These are phyloP conservation scores for Holotrichia oblita DNA, from an alignment of 1,140 invertebrate genomes.

Conservation along the genomic window DNA sequence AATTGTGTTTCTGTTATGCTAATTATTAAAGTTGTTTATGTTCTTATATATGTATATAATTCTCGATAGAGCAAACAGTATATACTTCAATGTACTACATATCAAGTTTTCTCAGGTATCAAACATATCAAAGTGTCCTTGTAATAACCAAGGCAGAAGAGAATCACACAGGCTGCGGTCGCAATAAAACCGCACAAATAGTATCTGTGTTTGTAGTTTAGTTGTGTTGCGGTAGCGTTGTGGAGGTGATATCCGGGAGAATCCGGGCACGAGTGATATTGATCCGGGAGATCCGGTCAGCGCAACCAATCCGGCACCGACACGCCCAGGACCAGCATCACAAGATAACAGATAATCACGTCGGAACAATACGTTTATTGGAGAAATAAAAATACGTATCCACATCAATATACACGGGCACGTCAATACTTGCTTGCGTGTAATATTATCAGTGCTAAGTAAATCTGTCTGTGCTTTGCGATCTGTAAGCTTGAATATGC, in stretches of 20 bases:
- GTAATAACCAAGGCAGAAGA: background rate
- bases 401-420: too few relatives aligned
- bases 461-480: too few relatives aligned
- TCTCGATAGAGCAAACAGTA: too few relatives aligned
- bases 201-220: conserved; percentile 40
- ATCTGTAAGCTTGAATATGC: too few relatives aligned
- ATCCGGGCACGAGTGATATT: conserved; percentile 53
- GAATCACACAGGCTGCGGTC: background rate
- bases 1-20: too few relatives aligned
- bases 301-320: conserved; percentile 52
- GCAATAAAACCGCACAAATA: conserved; percentile 26
- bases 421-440: too few relatives aligned
- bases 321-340: conserved; percentile 48
- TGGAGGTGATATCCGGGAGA: conserved; percentile 49
- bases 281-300: conserved; percentile 55
- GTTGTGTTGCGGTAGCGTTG: conserved; percentile 41
- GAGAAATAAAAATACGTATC: conserved; percentile 30
- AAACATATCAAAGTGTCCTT: background rate
- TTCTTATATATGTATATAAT: too few relatives aligned
- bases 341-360: conserved; percentile 20
- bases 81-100: too few relatives aligned
- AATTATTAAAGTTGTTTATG: too few relatives aligned
- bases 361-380: conserved; percentile 18
- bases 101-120: too few relatives aligned
- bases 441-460: too few relatives aligned